Base-by-base conservation (phyloP, 2,888 invertebrate genomes). In the Osmoderma eremita region DNA sequence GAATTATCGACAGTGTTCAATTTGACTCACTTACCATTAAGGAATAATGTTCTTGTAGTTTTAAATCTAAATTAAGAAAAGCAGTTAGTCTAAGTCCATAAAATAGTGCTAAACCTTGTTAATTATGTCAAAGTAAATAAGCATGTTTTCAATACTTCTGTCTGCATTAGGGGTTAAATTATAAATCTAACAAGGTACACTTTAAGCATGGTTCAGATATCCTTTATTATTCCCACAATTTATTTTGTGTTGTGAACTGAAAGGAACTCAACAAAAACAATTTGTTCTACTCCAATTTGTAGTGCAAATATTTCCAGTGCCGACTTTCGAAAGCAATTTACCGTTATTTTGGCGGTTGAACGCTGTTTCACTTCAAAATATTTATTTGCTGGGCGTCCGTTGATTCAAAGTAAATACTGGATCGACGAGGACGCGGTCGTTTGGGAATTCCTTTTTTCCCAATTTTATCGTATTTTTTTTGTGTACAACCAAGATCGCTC, bases 361-460 rank as follows among this genome's bases (percentile, higher is more conserved):
- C 24, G 24, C 24, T 45, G 30, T 58, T 45, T 30, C 45, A 24
- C 30, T 18, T 17, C 36, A 30, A 61, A 61, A 61, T 61, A 61
- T 61, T 48, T 61, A 61, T 61, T 61, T 61, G 45, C 1, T 12
- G 17, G 18, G 24, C 30, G 18, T 45, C 45, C 45, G 45, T 61
- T 61, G 58, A 61, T 61, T 61, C 45, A 48, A 61, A 61, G 58
- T 61, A 61, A 61, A 61, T 61, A 61, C 30, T 15, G 15, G 45
- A 17, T 5, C 45, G 45, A 20, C 13, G 24, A 20, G 20, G 8
- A 53, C 18, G 39, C 20, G 36, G 30, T 30, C 30, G 15, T 30
- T 61, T 36, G 45, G 36, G 18, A 38, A 61, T 45, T 58, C 12
- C 53, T 54, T 22, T 36, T 30, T 45, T 45, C 12, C n/a, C 58